Conservation (phyloP, 2,888 invertebrate genomes). For the Epinotia ramella region DNA sequence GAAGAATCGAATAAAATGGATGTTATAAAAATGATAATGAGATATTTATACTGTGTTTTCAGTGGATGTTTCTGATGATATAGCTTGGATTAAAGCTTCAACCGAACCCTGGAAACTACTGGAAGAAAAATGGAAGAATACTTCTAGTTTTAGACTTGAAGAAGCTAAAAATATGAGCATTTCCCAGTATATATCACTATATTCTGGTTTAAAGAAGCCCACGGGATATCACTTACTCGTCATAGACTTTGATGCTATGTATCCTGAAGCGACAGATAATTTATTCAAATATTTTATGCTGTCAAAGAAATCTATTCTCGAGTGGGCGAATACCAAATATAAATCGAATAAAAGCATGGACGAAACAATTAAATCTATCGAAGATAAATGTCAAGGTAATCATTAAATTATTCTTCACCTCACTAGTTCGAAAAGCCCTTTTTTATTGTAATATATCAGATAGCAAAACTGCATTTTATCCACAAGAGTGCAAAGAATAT, state of each 20-base stretch:
- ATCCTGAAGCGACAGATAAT: constrained; percentile 13
- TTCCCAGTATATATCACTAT: neutral
- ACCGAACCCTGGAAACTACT: constrained; percentile 11
- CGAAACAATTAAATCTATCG: neutral
- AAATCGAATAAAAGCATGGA: constrained; percentile 7
- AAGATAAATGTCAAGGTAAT: constrained; percentile 6
- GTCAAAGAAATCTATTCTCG: constrained; percentile 1
- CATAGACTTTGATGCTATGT: constrained; percentile 11
- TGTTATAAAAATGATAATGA: neutral
- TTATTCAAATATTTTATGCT: constrained; percentile 9
- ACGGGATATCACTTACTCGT: constrained; percentile 4
- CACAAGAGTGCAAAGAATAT: no score
- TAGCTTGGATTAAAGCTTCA: constrained; percentile 5
- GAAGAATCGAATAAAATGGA: neutral
- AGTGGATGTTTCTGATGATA: constrained; percentile 8
- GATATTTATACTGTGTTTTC: constrained; percentile 1
- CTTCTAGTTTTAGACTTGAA: neutral
- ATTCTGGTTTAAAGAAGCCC: constrained; percentile 10
- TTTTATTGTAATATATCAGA: no score
- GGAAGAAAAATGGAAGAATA: constrained; percentile 1
- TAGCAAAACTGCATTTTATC: no score
- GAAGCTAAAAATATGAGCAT: constrained; percentile 4
- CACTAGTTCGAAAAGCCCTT: no score
- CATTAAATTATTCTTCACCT: no score
- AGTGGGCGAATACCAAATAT: neutral